Percentiles rank a stretch among this genome's conserved stretches.
Conservation (phyloP, 2,797 vertebrate species). For the Syncerus caffer region DNA sequence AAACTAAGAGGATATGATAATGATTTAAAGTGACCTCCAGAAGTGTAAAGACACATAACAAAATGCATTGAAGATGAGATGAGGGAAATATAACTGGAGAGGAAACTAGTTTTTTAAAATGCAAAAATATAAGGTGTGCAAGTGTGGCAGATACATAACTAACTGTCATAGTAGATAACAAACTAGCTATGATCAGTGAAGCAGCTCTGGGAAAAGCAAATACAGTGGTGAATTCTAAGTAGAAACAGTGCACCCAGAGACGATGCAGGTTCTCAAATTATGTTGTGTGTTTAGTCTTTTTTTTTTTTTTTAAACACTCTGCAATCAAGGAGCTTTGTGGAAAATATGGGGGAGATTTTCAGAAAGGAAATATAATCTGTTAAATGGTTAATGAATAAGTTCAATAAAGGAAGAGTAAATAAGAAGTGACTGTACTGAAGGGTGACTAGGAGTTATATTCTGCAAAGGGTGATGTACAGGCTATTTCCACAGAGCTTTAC, state of each 20-base stretch:
- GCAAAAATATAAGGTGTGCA: not conserved
- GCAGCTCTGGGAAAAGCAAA: not conserved
- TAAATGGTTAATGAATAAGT: not conserved
- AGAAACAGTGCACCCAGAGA: not conserved
- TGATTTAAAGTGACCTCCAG: not conserved
- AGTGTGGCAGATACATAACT: not conserved
- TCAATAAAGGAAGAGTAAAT: not conserved
- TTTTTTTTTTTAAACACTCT: not conserved
- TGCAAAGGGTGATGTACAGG: not conserved
- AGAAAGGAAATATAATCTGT: not conserved
- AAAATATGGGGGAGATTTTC: not conserved
- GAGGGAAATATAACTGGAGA: not conserved
- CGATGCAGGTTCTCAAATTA: not conserved
- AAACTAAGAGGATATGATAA: not conserved
- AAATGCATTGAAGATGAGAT: not conserved
- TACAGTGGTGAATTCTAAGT: not conserved
- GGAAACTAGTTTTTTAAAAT: conserved; percentile 5
- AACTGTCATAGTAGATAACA: not conserved
- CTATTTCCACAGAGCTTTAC: not conserved
- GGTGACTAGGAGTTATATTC: not conserved
- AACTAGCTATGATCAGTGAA: not conserved
- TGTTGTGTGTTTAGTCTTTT: not conserved
- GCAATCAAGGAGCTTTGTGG: not conserved
- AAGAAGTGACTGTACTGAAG: not conserved
- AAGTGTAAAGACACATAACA: not conserved